Conservation (phyloP, 2,888 invertebrate genomes). For the Anorthoa munda region DNA sequence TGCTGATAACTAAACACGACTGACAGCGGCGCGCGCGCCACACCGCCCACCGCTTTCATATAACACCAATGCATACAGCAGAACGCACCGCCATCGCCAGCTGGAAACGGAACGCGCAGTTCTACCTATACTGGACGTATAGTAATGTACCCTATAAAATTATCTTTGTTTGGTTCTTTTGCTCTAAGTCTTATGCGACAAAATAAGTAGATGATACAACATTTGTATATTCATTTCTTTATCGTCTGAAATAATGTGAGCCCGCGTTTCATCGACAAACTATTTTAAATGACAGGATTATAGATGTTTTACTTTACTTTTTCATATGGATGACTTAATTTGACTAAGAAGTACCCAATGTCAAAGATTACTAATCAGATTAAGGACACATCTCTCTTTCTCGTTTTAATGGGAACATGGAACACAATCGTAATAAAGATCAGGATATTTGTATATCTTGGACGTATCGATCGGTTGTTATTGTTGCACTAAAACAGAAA, state of each 20-base stretch:
- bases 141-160: slow-evolving; percentile 58
- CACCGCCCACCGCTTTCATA: slow-evolving; percentile 65
- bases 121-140: slow-evolving; percentile 61
- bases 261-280: slow-evolving; percentile 42
- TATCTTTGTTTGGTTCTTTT: slow-evolving; percentile 50
- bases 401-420: no score
- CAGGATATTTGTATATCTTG: slow-evolving; percentile 19
- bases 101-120: slow-evolving; percentile 63
- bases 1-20: slow-evolving; percentile 79
- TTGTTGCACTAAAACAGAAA: slow-evolving; percentile 34
- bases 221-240: slow-evolving; percentile 30
- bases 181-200: slow-evolving; percentile 17
- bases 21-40: slow-evolving; percentile 80
- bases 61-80: slow-evolving; percentile 53
- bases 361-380: background rate
- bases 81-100: slow-evolving; percentile 49
- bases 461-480: slow-evolving; percentile 18
- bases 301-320: slow-evolving; percentile 4
- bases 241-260: slow-evolving; percentile 27
- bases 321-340: background rate
- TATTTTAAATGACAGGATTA: slow-evolving; percentile 1
- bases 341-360: background rate
- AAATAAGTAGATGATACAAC: slow-evolving; percentile 15
- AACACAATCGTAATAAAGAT: background rate
- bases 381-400: background rate